phyloP scores from a whole-genome alignment of 2,113 vertebrate genomes.

The human region DNA sequence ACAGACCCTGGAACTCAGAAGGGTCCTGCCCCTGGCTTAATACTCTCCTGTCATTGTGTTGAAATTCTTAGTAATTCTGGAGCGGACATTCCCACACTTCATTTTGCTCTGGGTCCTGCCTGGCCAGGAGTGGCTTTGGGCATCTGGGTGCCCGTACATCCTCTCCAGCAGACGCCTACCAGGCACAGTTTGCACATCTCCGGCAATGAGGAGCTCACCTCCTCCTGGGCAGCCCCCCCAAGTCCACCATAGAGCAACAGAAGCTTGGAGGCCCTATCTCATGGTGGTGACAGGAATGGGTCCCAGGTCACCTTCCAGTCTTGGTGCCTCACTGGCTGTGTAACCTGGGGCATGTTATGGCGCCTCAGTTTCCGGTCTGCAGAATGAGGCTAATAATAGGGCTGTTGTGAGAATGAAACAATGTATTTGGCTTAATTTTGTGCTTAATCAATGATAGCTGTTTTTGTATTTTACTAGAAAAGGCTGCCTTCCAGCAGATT shows the following conservation, averaged over 20 bases:
- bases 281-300: not conserved
- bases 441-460: not conserved
- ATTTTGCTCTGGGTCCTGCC: not conserved
- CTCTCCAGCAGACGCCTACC: too few relatives aligned
- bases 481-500: not conserved
- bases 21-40: accelerated
- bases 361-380: not conserved
- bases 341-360: too few relatives aligned
- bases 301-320: not conserved
- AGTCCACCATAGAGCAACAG: not conserved
- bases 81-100: not conserved
- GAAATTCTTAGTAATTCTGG: not conserved
- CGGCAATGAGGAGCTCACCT: not conserved
- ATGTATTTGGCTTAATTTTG: not conserved
- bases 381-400: not conserved
- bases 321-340: too few relatives aligned
- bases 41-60: not conserved
- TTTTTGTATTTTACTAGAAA: not conserved
- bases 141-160: not conserved
- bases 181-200: not conserved
- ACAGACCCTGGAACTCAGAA: accelerated
- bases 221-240: not conserved
- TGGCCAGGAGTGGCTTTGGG: not conserved
- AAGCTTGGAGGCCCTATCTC: not conserved
- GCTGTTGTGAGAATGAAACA: not conserved